phyloP scores from a whole-genome alignment of 2,113 vertebrate genomes.

The Notiomystis cincta region DNA sequence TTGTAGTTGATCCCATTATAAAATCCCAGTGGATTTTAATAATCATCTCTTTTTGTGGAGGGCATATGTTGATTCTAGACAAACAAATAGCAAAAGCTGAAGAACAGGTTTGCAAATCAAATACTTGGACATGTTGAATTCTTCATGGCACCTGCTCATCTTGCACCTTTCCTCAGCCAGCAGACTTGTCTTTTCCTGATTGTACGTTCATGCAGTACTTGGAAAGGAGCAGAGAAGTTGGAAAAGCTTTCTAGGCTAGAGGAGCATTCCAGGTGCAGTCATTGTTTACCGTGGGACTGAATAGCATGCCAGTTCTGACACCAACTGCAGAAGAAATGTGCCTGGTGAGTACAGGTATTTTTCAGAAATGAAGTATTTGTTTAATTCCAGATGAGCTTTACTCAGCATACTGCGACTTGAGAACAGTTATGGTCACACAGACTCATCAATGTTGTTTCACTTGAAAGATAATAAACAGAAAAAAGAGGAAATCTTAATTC shows the following conservation, averaged over 20 bases:
- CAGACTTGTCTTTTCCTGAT: background rate
- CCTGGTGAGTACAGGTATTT: conserved; percentile 34
- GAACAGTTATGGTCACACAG: background rate
- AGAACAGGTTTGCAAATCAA: background rate
- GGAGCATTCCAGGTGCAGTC: background rate
- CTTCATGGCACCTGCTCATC: background rate
- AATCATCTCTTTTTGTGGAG: background rate
- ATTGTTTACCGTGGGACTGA: background rate
- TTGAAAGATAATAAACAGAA: background rate
- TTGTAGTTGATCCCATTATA: background rate
- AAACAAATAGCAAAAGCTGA: background rate
- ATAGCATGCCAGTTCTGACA: background rate
- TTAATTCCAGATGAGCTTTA: background rate
- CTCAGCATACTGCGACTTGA: rapidly evolving
- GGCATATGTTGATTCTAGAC: background rate
- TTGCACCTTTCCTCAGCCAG: background rate
- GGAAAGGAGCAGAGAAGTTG: background rate
- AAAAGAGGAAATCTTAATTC: background rate
- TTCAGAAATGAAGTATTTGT: background rate
- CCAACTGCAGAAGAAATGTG: background rate
- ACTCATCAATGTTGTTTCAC: background rate
- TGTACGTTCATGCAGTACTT: background rate
- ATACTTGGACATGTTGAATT: background rate
- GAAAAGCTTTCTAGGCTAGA: background rate
- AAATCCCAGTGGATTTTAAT: background rate